Evolutionary conservation across 1,140 invertebrate species (phyloP).

Genomic region (Megalopta genalis): DNA sequence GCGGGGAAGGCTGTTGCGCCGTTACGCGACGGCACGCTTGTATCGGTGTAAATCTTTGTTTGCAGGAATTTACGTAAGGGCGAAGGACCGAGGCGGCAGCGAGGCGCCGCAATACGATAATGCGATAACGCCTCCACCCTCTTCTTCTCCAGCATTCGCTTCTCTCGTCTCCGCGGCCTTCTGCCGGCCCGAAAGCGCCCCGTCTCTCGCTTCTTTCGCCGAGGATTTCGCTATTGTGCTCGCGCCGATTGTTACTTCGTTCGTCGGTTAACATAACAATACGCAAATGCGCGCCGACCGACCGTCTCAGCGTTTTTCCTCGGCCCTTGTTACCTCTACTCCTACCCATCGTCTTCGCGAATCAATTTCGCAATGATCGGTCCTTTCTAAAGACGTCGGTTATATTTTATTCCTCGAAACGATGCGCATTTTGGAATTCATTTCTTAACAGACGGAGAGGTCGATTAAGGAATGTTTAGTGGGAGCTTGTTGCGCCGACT

Average conservation of each 20-base stretch:
- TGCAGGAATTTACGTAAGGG: conserved; percentile 73
- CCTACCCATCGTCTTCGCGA: background rate
- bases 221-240: conserved; percentile 74
- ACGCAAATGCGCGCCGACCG: conserved; percentile 66
- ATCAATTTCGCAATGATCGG: too few relatives aligned
- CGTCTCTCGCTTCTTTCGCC: conserved; percentile 31
- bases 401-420: too few relatives aligned
- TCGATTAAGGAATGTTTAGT: too few relatives aligned
- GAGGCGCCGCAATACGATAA: conserved; percentile 76
- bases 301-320: conserved; percentile 10
- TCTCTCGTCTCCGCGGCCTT: background rate
- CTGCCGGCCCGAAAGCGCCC: conserved; percentile 8
- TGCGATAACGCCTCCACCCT: conserved; percentile 70
- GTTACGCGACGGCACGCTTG: conserved; percentile 24
- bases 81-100: conserved; percentile 58
- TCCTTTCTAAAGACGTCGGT: too few relatives aligned
- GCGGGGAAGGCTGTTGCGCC: conserved; percentile 11
- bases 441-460: too few relatives aligned
- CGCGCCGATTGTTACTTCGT: conserved; percentile 76
- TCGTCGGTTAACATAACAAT: conserved; percentile 78
- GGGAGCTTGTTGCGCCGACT: too few relatives aligned
- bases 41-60: conserved; percentile 76
- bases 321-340: background rate
- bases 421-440: too few relatives aligned
- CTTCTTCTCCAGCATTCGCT: background rate